phyloP scores from a whole-genome alignment of 92 coral and sea anemone genomes.

The Palythoa grandiflora region DNA sequence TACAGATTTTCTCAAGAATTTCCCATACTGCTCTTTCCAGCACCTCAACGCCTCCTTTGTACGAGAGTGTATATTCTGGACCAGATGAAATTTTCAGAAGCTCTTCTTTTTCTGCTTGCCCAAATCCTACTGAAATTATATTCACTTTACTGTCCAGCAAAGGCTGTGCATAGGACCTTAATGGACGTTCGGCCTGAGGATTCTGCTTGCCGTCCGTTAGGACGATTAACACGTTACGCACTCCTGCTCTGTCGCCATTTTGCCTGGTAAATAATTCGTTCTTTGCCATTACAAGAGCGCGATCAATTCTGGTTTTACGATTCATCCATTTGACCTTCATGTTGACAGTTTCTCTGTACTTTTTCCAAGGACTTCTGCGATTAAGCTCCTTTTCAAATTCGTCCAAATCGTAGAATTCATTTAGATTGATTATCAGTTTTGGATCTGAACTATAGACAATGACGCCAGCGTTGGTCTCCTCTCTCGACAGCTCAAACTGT shows the following conservation, averaged over 20 bases:
- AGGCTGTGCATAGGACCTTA: not conserved
- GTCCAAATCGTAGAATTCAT: too few species aligned
- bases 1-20: too few species aligned
- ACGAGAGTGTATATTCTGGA: too few species aligned
- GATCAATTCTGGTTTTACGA: not conserved
- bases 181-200: not conserved
- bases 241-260: not conserved
- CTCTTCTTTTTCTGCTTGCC: not conserved
- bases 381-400: too few species aligned
- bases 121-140: not conserved
- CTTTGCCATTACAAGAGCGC: not conserved
- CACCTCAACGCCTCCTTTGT: too few species aligned
- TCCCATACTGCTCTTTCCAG: too few species aligned
- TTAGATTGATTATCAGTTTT: too few species aligned
- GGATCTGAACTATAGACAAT: too few species aligned
- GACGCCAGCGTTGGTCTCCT: too few species aligned
- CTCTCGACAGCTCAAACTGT: too few species aligned
- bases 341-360: not conserved
- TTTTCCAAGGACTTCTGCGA: not conserved
- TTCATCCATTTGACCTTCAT: not conserved
- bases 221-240: not conserved
- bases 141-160: not conserved
- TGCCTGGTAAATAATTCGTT: not conserved
- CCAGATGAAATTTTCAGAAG: not conserved
- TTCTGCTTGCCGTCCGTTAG: constrained; percentile 5